A percentile compares a stretch with the other conserved stretches of the same genome.
These are phyloP conservation scores for Periophthalmus modestus DNA, from an alignment of 2,113 vertebrate genomes.

Conservation along the genomic window DNA sequence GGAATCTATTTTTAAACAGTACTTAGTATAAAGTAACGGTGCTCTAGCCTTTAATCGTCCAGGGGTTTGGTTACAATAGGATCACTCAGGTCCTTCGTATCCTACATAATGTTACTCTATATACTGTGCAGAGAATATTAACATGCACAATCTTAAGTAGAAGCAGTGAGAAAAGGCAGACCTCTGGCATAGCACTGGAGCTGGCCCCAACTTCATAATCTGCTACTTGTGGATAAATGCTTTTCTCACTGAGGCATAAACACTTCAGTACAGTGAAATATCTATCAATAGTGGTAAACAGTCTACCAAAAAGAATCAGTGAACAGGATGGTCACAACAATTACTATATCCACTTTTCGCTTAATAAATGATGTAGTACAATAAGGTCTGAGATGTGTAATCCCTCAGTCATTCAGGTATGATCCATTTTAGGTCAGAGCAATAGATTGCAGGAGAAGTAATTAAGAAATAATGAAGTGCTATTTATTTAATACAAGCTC, in stretches of 20 bases:
- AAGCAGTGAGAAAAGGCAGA: neutral
- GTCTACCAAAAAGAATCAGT: too few species aligned
- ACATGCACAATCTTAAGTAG: neutral
- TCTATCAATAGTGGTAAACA: too few species aligned
- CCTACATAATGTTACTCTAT: constrained; percentile 16
- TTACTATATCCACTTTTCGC: neutral
- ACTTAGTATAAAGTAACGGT: constrained; percentile 35
- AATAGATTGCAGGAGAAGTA: too few species aligned
- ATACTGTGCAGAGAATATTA: neutral
- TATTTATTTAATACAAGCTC: too few species aligned
- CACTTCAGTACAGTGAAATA: too few species aligned
- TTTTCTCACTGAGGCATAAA: neutral
- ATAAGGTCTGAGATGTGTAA: too few species aligned
- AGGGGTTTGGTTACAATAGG: constrained; percentile 32
- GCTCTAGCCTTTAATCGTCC: constrained; percentile 31
- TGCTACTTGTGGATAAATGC: neutral
- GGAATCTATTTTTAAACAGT: constrained; percentile 56
- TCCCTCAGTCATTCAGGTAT: too few species aligned
- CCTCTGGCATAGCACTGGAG: too few species aligned
- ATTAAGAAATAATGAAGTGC: too few species aligned
- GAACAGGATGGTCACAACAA: too few species aligned
- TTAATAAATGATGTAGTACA: neutral
- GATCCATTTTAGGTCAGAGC: too few species aligned
- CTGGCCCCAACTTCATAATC: neutral
- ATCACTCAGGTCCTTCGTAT: constrained; percentile 31